phyloP scores from a whole-genome alignment of 1,140 invertebrate species.

The Aphelinus atriplicis region DNA sequence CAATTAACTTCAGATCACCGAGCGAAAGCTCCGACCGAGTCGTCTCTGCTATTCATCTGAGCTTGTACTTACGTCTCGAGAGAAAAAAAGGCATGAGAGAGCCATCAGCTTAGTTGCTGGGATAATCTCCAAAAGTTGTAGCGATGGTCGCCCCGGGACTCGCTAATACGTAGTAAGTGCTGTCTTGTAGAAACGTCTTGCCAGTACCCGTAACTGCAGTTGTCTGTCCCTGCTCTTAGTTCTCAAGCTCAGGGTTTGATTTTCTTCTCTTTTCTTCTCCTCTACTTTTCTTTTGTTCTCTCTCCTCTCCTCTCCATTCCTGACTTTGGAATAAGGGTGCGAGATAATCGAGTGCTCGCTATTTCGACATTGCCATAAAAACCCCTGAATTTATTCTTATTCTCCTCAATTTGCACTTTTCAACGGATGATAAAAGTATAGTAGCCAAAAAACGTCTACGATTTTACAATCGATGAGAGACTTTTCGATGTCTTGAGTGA shows the following conservation, averaged over 20 bases:
- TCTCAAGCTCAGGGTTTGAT: not conserved
- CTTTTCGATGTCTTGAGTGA: too few species aligned
- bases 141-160: slow-evolving; percentile 6
- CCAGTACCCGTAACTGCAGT: slow-evolving; percentile 56
- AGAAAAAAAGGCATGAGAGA: not conserved
- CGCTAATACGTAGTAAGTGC: slow-evolving; percentile 37
- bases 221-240: slow-evolving; percentile 26
- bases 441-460: too few species aligned
- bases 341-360: too few species aligned
- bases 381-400: too few species aligned
- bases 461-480: too few species aligned
- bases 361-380: too few species aligned
- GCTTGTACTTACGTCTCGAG: not conserved
- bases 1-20: too few species aligned
- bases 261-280: not conserved
- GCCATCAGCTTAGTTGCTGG: not conserved
- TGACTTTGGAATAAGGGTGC: not conserved
- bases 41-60: not conserved
- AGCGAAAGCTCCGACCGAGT: not conserved
- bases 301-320: not conserved
- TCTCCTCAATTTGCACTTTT: too few species aligned
- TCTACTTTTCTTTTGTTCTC: not conserved
- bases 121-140: slow-evolving; percentile 28
- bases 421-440: too few species aligned
- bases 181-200: slow-evolving; percentile 36